Base-by-base conservation (phyloP, 1,140 invertebrate species). In the Pseudobourletiella spinata region DNA sequence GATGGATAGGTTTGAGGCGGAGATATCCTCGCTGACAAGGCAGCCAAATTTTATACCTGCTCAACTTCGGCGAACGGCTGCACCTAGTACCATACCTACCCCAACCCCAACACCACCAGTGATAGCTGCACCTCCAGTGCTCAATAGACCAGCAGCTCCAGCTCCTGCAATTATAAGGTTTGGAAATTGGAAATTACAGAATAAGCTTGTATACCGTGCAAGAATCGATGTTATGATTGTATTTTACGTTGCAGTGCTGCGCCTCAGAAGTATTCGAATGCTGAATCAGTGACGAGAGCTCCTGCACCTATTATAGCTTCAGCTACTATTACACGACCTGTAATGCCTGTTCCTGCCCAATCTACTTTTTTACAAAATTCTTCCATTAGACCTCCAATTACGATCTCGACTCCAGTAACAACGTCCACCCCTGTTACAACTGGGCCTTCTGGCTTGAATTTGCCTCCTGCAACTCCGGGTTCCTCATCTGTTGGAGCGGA, bases 1-100 rank as follows among this genome's bases (percentile, higher is more conserved):
- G 48, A 66, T 69, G 67, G 61, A 69, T 29, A 52, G 67, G n/a
- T 69, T 69, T 48, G 67, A 69, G 26, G 61, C 60, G 6, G 67
- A 69, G 57, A 69, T 69, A 28, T 66, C 64, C 3, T 66, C 67
- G 1, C 29, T 69, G n/a, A 28, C 50, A 30, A 28, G 54, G 2
- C 6, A 43, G n/a, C 48, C 59, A 42, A 57, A 59, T 1, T 69
- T 66, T 62, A 60, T 69, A 16, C 67, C 67, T 26, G 44, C 67
- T 11, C 65, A 66, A 28, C 22, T 69, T 20, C 44, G 61, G 20
- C 39, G 56, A 15, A 43, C 64, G 14, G 39, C 39, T 15, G 35
- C 35, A 1, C 16, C 52, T 20, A 18, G 30, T 24, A n/a, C 51
- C 6, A 32, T 59, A 16, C 39, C 57, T 28, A 28, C 59, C 3